Evolutionary conservation across 2,888 invertebrate species (phyloP).

Genomic region (Charanyca ferruginea): DNA sequence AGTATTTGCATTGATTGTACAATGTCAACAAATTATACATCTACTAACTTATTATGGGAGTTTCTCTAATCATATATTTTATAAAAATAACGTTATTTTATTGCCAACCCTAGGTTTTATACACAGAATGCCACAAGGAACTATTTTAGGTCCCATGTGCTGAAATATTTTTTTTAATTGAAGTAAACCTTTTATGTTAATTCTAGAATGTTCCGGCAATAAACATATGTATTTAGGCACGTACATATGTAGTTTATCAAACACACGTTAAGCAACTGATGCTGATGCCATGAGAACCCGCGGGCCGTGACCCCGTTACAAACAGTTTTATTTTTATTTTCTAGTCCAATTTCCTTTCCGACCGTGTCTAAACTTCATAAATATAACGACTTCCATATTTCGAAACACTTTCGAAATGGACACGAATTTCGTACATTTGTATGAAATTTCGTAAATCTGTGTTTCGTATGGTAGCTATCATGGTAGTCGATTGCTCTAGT

Average conservation of each 20-base stretch:
- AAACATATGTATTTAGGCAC: constrained; percentile 54
- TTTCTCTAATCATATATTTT: neutral
- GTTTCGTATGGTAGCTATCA: constrained; percentile 37
- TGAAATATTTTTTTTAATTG: neutral
- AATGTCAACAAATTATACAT: neutral
- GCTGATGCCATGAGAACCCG: constrained; percentile 74
- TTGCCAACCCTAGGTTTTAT: constrained; percentile 17
- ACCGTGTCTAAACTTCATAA: constrained; percentile 82
- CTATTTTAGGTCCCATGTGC: constrained; percentile 11
- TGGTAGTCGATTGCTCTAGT: constrained; percentile 57
- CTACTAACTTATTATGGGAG: neutral
- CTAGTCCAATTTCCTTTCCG: constrained; percentile 85
- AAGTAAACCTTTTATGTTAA: constrained; percentile 12
- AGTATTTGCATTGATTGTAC: neutral
- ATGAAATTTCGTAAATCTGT: constrained; percentile 65
- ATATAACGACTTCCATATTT: constrained; percentile 83
- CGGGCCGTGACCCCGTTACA: constrained; percentile 82
- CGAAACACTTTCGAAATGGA: constrained; percentile 81
- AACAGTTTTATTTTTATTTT: constrained; percentile 81
- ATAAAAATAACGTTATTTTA: neutral
- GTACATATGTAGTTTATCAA: constrained; percentile 63
- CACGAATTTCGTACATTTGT: constrained; percentile 79
- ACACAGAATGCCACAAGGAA: constrained; percentile 58
- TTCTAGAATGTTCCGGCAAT: constrained; percentile 8
- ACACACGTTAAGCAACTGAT: constrained; percentile 72